Percentiles rank a stretch among this genome's conserved stretches.
Evolutionary conservation across 2,113 vertebrate species (phyloP).

Genomic region (Malurus cyaneus): DNA sequence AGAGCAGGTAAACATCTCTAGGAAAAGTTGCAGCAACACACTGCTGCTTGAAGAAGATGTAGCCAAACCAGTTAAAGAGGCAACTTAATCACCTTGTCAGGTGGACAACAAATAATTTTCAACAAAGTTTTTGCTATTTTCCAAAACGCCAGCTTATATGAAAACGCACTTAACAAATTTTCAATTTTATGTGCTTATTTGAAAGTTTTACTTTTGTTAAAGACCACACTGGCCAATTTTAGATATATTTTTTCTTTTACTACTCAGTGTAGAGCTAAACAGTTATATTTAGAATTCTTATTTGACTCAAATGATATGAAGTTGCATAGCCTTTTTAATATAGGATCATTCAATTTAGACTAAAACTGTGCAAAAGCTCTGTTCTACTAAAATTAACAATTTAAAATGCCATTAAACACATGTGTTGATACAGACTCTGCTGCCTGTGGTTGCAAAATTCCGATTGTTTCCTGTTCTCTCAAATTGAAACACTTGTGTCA

Average conservation of each 20-base stretch:
- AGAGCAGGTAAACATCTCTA: not conserved
- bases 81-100: not conserved
- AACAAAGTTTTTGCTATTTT: not conserved
- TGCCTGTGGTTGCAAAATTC: not conserved
- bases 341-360: not conserved
- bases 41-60: not conserved
- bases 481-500: not conserved
- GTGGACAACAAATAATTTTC: not conserved
- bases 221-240: not conserved
- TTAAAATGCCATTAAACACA: not conserved
- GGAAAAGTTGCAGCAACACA: accelerated
- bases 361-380: not conserved
- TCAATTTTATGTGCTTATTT: not conserved
- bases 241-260: not conserved
- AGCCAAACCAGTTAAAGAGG: not conserved
- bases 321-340: not conserved
- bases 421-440: accelerated
- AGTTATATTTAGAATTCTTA: not conserved
- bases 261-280: not conserved
- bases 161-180: not conserved
- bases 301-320: not conserved
- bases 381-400: not conserved
- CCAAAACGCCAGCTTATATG: not conserved
- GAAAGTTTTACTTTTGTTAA: not conserved
- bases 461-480: not conserved